Conservation (phyloP, 2,113 vertebrate species). For the Anarrhichthys ocellatus region DNA sequence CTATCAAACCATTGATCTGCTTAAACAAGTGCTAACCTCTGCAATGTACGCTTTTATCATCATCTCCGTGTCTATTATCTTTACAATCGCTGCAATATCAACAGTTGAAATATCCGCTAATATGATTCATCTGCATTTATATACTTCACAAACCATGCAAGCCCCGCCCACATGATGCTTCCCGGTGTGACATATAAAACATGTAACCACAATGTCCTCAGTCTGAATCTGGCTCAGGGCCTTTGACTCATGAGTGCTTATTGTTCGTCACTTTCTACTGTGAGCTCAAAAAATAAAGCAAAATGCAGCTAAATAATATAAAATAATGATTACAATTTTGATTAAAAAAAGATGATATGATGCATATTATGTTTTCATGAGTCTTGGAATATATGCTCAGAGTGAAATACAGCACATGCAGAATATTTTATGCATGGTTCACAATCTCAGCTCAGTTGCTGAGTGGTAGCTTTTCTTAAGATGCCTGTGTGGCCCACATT, state of each 20-base stretch:
- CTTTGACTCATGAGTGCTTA: neutral
- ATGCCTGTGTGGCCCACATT: constrained; percentile 7
- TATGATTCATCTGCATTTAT: constrained; percentile 51
- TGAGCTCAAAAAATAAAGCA: neutral
- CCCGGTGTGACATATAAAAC: constrained; percentile 12
- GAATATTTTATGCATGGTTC: constrained; percentile 29
- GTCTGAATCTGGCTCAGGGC: neutral
- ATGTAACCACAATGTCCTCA: constrained; percentile 13
- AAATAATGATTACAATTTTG: neutral
- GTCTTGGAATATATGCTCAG: neutral
- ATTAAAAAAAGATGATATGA: neutral
- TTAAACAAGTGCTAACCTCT: constrained; percentile 20
- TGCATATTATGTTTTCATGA: neutral
- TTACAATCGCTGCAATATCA: neutral
- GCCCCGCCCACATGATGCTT: constrained; percentile 29
- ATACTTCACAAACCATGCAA: constrained; percentile 42
- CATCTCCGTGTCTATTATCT: constrained; percentile 1
- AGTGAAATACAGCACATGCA: constrained; percentile 15
- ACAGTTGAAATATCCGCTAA: neutral
- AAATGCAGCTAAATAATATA: neutral
- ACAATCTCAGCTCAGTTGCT: constrained; percentile 17
- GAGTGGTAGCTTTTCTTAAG: neutral
- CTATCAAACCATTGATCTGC: constrained; percentile 27
- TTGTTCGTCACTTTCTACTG: neutral
- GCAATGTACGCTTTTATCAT: constrained; percentile 1